Evolutionary conservation across 1,140 invertebrate species (phyloP).

Genomic region (Thaumatotibia leucotreta): DNA sequence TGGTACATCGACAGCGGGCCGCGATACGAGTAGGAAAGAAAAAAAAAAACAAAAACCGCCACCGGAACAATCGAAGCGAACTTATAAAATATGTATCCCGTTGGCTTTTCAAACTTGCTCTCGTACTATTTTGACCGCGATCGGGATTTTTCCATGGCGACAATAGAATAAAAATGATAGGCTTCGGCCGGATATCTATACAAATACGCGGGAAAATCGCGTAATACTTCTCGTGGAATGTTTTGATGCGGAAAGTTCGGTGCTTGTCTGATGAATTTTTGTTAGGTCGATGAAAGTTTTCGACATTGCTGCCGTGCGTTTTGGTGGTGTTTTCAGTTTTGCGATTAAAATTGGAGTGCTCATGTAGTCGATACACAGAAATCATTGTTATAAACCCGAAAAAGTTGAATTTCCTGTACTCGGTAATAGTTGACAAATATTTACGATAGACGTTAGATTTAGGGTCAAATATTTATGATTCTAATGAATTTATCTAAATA

Average conservation of each 20-base stretch:
- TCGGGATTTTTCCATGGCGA: constrained; percentile 49
- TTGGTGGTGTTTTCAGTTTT: background rate
- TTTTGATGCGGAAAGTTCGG: background rate
- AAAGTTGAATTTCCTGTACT: too few relatives aligned
- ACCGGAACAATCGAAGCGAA: constrained; percentile 72
- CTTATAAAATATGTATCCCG: constrained; percentile 73
- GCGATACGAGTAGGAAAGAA: constrained; percentile 41
- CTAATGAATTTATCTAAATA: too few relatives aligned
- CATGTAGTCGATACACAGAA: too few relatives aligned
- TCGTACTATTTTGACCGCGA: constrained; percentile 68
- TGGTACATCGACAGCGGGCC: constrained; percentile 52
- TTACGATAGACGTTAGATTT: too few relatives aligned
- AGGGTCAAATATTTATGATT: too few relatives aligned
- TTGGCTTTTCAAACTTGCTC: constrained; percentile 67
- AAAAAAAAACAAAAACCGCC: constrained; percentile 45
- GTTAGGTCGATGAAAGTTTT: background rate
- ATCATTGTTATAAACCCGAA: too few relatives aligned
- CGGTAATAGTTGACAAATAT: too few relatives aligned
- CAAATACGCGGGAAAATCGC: constrained; percentile 16
- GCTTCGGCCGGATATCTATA: constrained; percentile 17
- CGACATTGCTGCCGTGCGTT: background rate
- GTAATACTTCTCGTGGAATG: background rate
- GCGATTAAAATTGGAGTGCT: constrained; percentile 13
- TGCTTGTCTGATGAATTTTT: background rate
- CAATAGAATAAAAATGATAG: constrained; percentile 29